Conservation (phyloP, 2,113 vertebrate genomes). For the Elephas maximus region DNA sequence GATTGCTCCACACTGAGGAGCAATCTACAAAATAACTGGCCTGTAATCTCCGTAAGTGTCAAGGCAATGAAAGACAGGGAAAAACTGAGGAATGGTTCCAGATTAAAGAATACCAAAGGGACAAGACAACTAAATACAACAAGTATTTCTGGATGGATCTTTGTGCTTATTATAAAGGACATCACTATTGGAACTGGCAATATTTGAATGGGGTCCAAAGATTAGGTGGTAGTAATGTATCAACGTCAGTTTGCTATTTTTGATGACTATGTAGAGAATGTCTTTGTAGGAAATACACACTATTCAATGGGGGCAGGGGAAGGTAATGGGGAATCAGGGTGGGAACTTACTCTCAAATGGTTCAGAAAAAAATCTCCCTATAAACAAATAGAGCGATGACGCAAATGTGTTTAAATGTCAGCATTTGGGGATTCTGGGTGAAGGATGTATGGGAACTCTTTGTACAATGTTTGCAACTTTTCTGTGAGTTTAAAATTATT, state of each 20-base stretch:
- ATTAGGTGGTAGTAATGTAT: neutral
- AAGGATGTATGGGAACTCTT: neutral
- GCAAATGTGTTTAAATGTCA: neutral
- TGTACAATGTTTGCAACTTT: neutral
- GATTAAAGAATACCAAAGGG: neutral
- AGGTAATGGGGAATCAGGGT: neutral
- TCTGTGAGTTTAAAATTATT: neutral
- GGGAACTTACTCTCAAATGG: neutral
- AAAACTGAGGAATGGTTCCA: neutral
- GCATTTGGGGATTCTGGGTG: neutral
- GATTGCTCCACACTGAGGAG: neutral
- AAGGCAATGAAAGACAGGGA: neutral
- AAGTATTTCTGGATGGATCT: neutral
- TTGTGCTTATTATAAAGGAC: neutral
- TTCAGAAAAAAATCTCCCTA: neutral
- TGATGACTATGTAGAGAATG: neutral
- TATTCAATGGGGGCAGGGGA: neutral
- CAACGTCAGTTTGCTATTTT: neutral
- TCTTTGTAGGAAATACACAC: neutral
- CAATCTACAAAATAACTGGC: neutral
- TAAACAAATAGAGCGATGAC: neutral
- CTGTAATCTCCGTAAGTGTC: neutral
- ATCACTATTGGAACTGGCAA: neutral
- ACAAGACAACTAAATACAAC: neutral
- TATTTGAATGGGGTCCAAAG: neutral